Percentiles rank a stretch among this genome's conserved stretches.
Evolutionary conservation across 2,888 invertebrate species (phyloP).

Genomic region (Apamea anceps): DNA sequence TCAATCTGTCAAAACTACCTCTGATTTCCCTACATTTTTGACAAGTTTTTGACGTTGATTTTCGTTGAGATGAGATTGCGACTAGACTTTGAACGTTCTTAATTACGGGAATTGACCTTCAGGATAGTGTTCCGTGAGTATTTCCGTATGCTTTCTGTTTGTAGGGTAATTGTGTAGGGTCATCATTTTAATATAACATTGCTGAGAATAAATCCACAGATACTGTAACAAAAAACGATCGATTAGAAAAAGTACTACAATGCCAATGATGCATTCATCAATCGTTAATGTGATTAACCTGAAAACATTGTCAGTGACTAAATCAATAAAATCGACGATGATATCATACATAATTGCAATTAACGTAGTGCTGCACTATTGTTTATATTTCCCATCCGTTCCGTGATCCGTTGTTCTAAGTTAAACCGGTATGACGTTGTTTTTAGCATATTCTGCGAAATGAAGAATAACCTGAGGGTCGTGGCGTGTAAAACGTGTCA

Average conservation of each 20-base stretch:
- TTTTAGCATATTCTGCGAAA: conserved; percentile 74
- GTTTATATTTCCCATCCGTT: conserved; percentile 54
- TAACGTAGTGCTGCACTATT: conserved; percentile 45
- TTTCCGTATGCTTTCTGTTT: conserved; percentile 6
- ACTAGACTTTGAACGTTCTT: neutral
- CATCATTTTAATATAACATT: neutral
- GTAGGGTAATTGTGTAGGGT: neutral
- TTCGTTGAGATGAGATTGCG: neutral
- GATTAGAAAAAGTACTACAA: conserved; percentile 1
- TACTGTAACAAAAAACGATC: neutral
- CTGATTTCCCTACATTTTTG: neutral
- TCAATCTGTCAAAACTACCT: neutral
- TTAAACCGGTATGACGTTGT: conserved; percentile 57
- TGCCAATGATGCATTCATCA: neutral
- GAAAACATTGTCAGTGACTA: conserved; percentile 3
- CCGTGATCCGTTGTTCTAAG: conserved; percentile 53
- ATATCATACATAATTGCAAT: conserved; percentile 44
- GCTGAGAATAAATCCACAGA: neutral
- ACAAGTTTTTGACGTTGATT: neutral
- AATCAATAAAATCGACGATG: conserved; percentile 45
- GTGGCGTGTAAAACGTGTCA: conserved; percentile 77
- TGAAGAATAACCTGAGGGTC: conserved; percentile 73
- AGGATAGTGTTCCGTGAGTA: neutral
- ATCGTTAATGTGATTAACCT: neutral
- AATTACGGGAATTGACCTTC: too few species aligned